Conservation (phyloP, 64 coral and sea anemone genomes). For the Platygyra sinensis region DNA sequence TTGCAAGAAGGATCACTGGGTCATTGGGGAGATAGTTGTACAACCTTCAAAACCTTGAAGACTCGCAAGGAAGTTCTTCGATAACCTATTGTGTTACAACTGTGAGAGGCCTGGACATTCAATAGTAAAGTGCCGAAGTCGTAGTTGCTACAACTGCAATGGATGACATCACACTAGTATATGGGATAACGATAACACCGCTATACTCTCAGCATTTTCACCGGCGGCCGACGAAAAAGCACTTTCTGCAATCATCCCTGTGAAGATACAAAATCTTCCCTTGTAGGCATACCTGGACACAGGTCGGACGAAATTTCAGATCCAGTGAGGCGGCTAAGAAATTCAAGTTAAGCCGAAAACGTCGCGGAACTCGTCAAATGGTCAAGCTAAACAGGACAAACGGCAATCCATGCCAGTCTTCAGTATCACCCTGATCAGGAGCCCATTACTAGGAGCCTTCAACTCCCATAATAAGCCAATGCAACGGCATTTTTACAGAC, state of each 20-base stretch:
- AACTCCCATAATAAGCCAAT: too few relatives aligned
- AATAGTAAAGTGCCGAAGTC: too few relatives aligned
- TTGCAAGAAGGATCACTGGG: conserved; percentile 57
- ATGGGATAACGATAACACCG: not conserved
- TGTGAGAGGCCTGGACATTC: conserved; percentile 34
- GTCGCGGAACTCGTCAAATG: conserved; percentile 7
- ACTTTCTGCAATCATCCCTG: too few relatives aligned
- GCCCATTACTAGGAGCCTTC: too few relatives aligned
- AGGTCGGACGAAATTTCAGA: too few relatives aligned
- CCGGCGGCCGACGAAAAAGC: conserved; percentile 5
- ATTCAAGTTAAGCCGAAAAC: not conserved
- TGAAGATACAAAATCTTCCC: too few relatives aligned
- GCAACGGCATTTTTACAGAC: too few relatives aligned
- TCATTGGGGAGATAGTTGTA: conserved; percentile 54
- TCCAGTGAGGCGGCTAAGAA: too few relatives aligned
- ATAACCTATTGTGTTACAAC: conserved; percentile 61
- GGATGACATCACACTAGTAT: conserved; percentile 57
- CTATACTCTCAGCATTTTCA: not conserved
- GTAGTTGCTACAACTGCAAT: conserved; percentile 42
- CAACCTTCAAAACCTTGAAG: not conserved
- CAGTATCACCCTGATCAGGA: conserved; percentile 40
- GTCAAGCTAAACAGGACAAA: conserved; percentile 49
- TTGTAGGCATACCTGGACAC: too few relatives aligned
- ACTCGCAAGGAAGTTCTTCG: conserved; percentile 47
- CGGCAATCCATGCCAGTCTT: conserved; percentile 59